Evolutionary conservation across 2,113 vertebrate genomes (phyloP), one percentile per base, ranked within the genome.

Genomic region (Sinocyclocheilus anshuiensis): DNA sequence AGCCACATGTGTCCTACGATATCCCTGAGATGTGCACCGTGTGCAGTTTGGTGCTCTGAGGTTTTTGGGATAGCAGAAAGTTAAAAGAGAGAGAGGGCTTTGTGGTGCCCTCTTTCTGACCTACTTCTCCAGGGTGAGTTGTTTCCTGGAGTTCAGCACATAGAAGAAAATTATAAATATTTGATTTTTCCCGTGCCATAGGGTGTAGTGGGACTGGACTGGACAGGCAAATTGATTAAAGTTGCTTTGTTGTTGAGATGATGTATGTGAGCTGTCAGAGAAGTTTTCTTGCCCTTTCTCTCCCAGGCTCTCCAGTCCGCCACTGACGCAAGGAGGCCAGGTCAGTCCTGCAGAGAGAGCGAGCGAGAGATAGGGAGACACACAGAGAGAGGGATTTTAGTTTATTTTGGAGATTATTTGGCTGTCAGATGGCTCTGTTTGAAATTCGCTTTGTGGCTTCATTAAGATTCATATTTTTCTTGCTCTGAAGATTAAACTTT

Each of bases 191-290:
- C 26, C 6, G 24, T 71, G 84, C 86, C 82, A 76, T 65, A 77
- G 81, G 85, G 87, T 86, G 89, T 88, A 84, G 77, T 89, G 89
- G 86, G 89, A 88, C 82, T 57, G 89, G 77, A 81, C 81, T 67
- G 78, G 85, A 86, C 87, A 88, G 78, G 84, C 85, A 84, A 82
- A 90, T 90, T 90, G 87, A 90, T 90, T 90, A 90, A 85, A 86
- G 85, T 50, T 65, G 87, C 85, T 74, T 82, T 90, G 85, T 86
- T 86, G 89, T 86, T 86, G 85, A 86, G 79, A 74, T 90, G 89
- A 90, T 90, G 85, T 86, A 90, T 90, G 89, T 81, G 85, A 75
- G 85, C 87, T 90, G 89, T 83, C 89, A 86, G 53, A 85, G 16
- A 88, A 79, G 82, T 86, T 86, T 88, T 85, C 78, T 77, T 90